Conservation (phyloP, 2,888 invertebrate genomes). For the Drosophila ustulata region DNA sequence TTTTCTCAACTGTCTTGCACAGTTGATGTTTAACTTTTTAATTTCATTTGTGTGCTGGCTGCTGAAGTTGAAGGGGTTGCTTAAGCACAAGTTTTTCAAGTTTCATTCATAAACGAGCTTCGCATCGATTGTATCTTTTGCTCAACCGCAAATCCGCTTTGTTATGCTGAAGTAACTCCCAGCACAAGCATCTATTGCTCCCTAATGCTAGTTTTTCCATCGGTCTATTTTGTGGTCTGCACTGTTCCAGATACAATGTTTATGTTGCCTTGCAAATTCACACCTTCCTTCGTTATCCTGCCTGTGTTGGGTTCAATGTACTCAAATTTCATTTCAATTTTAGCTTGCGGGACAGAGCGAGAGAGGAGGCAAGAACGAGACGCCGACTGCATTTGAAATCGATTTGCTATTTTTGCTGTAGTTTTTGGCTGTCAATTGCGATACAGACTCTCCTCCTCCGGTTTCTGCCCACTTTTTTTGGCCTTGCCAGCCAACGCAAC, state of each 20-base stretch:
- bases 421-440: slow-evolving; percentile 40
- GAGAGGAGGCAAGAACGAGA: neutral
- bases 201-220: slow-evolving; percentile 18
- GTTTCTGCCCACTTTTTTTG: neutral
- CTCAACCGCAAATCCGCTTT: slow-evolving; percentile 25
- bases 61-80: slow-evolving; percentile 12
- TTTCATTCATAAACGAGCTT: slow-evolving; percentile 12
- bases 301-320: slow-evolving; percentile 60
- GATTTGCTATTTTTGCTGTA: slow-evolving; percentile 57
- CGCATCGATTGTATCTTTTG: slow-evolving; percentile 9
- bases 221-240: slow-evolving; percentile 12
- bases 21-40: slow-evolving; percentile 64
- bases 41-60: slow-evolving; percentile 55
- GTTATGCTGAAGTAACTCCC: slow-evolving; percentile 26
- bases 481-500: slow-evolving; percentile 43
- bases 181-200: slow-evolving; percentile 49
- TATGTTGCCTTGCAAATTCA: slow-evolving; percentile 59
- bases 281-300: slow-evolving; percentile 43
- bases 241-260: slow-evolving; percentile 53
- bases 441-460: slow-evolving; percentile 7
- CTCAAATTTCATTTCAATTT: slow-evolving; percentile 68
- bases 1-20: slow-evolving; percentile 21
- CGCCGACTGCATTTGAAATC: slow-evolving; percentile 58
- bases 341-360: slow-evolving; percentile 31
- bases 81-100: slow-evolving; percentile 18